phyloP scores from a whole-genome alignment of 37 sponge, comb jelly and placozoan genomes.

The Cliona cf. orientalis region DNA sequence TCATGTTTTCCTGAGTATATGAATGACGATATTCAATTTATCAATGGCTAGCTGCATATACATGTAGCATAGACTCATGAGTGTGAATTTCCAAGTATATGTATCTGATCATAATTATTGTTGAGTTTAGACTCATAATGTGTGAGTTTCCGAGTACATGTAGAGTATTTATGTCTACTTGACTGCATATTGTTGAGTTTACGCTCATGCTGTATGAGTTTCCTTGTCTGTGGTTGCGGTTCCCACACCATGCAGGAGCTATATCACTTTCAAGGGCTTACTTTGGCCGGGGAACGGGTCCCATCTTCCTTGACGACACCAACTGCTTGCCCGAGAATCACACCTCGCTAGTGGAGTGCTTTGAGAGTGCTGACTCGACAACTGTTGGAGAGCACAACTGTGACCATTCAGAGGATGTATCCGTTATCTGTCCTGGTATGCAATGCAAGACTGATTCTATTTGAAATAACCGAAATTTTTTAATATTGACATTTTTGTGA shows the following conservation, averaged over 20 bases:
- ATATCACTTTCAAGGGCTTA: not conserved
- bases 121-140: too few species aligned
- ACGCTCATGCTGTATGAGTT: not conserved
- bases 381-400: constrained; percentile 46
- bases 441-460: not conserved
- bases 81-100: too few species aligned
- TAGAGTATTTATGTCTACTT: too few species aligned
- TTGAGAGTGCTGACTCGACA: not conserved
- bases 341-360: constrained; percentile 1
- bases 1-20: too few species aligned
- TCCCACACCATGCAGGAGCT: constrained; percentile 24
- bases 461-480: too few species aligned
- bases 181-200: too few species aligned
- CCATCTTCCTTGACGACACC: constrained; percentile 40
- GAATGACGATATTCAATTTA: too few species aligned
- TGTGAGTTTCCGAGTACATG: too few species aligned
- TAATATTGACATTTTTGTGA: too few species aligned
- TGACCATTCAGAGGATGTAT: constrained; percentile 53
- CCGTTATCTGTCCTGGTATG: constrained; percentile 39
- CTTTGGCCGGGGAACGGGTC: constrained; percentile 31
- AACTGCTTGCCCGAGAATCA: constrained; percentile 4
- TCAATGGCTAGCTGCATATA: too few species aligned
- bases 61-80: too few species aligned
- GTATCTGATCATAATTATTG: too few species aligned
- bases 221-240: not conserved